Base-by-base conservation (phyloP, 1,140 invertebrate genomes). In the Saxidomus purpurata region DNA sequence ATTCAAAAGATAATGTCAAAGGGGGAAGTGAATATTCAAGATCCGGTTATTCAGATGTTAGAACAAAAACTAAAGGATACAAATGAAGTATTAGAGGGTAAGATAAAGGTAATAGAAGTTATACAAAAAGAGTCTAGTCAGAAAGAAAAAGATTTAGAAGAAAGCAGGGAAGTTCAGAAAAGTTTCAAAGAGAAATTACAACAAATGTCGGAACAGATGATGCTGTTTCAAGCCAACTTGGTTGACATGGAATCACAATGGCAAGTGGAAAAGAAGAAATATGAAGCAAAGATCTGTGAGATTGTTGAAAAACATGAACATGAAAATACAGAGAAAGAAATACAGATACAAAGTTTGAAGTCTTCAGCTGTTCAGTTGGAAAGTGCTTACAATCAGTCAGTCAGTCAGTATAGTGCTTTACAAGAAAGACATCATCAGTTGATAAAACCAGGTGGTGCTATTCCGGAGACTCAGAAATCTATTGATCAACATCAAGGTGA, bases 211-310 rank as follows among this genome's bases (percentile, higher is more conserved):
- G 97, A 97, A 90, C 97, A 98, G 95, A 98, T 98, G 97, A 96
- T 97, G 94, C 96, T 97, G 92, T 98, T 98, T 97, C 98, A 98
- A 93, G 96, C 97, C 92, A 97, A 97, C 95, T 98, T 98, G 96
- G 95, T 97, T 17, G 95, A 96, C 4, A 96, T 97, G 94, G 98
- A 98, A 96, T 95, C 95, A 61, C 97, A 97, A 84, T 97, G 98
- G 96, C 97, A 97, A 93, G 95, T 96, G 87, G 97, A 98, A 94
- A 97, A 97, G 93, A 94, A 96, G 52, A 96, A 96, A 89, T 93
- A 98, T 93, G 96, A 96, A 52, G 93, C 94, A 63, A 96, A 97
- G 92, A 93, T 97, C 8, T 95, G 96, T 91, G 93, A 92, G 31
- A 22, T 92, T 22, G 88, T 92, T 47, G 95, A 95, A 89, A 95